Conservation (phyloP, 2,888 invertebrate species). For the Penaeus monodon region DNA sequence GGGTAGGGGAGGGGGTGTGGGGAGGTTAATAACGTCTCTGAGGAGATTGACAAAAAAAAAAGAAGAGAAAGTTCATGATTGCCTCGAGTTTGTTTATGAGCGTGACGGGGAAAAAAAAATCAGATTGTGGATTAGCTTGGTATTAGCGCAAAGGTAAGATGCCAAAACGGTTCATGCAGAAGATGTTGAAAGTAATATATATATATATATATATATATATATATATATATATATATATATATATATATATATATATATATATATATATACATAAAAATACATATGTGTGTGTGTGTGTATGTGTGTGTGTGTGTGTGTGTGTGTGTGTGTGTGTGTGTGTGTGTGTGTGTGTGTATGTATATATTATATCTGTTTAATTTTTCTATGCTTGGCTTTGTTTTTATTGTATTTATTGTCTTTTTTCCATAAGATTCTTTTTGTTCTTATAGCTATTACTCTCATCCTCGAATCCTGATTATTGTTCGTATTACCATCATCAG, state of each 20-base stretch:
- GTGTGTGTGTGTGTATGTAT: constrained; percentile 3
- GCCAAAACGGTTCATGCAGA: background rate
- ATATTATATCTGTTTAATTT: background rate
- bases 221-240: constrained; percentile 25
- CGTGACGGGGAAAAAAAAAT: background rate
- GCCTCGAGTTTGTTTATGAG: background rate
- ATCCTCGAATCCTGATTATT: no score
- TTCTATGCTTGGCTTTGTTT: background rate
- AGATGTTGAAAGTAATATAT: constrained; percentile 10
- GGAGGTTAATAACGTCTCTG: no score
- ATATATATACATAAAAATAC: constrained; percentile 14
- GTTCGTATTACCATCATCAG: background rate
- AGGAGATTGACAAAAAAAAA: no score
- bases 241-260: constrained; percentile 11
- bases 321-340: constrained; percentile 35
- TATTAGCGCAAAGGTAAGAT: no score
- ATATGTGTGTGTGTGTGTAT: constrained; percentile 34
- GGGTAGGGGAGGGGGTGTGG: no score
- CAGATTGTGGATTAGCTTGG: no score
- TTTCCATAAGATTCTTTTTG: background rate
- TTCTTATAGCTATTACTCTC: background rate
- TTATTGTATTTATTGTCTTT: background rate
- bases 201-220: constrained; percentile 26
- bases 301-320: constrained; percentile 39
- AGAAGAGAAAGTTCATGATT: no score